These are phyloP conservation scores for Oscheius sp. DNA, from an alignment of 1,140 invertebrate species.

Conservation along the genomic window DNA sequence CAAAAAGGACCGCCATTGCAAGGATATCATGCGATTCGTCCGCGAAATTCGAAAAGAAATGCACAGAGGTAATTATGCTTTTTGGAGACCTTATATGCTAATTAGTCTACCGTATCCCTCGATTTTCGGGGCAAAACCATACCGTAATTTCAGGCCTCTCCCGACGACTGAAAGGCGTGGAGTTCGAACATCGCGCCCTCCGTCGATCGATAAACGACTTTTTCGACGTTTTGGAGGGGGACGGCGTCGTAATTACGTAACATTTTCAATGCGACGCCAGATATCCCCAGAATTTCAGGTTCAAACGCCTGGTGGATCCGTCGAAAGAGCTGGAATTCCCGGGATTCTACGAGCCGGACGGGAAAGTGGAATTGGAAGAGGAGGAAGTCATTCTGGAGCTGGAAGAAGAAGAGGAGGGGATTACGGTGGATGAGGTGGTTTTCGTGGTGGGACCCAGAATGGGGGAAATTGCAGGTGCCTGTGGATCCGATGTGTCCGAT, in stretches of 20 bases:
- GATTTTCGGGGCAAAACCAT: no score
- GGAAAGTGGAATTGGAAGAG: conserved; percentile 19
- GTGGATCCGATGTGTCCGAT: no score
- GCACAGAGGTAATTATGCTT: conserved; percentile 9
- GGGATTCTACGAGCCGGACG: conserved; percentile 28
- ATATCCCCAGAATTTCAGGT: neutral
- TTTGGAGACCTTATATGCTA: no score
- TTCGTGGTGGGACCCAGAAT: no score
- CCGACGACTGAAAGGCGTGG: conserved; percentile 1
- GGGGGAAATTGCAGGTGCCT: no score
- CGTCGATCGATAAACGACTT: neutral
- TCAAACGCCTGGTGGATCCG: conserved; percentile 21
- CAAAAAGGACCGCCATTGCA: neutral
- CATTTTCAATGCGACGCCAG: neutral
- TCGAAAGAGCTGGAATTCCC: conserved; percentile 11
- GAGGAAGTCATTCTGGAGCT: conserved; percentile 9
- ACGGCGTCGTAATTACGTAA: conserved; percentile 6
- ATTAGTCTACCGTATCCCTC: no score
- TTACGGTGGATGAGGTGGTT: no score
- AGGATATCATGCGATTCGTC: neutral
- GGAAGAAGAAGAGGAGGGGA: no score
- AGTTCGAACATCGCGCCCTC: conserved; percentile 4
- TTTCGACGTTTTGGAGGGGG: neutral
- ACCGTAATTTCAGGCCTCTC: conserved; percentile 9
- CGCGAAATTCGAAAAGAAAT: conserved; percentile 23